A percentile compares a stretch with the other conserved stretches of the same genome.
phyloP scores from a whole-genome alignment of 1,140 invertebrate genomes.

The Delia radicum region DNA sequence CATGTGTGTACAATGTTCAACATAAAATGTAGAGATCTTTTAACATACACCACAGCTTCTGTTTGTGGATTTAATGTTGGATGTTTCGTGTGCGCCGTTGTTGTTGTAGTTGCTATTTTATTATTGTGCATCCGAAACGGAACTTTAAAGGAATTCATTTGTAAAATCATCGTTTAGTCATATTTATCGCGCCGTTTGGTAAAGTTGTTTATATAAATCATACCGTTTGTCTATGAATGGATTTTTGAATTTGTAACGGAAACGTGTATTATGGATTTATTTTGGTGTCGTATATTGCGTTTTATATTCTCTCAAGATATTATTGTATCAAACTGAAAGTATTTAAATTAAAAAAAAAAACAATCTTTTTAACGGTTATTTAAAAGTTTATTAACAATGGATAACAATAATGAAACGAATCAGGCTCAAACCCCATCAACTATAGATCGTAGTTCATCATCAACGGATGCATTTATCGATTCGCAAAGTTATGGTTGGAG shows the following conservation, averaged over 20 bases:
- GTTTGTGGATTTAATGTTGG: background rate
- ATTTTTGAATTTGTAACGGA: background rate
- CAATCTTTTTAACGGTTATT: background rate
- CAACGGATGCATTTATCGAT: constrained; percentile 5
- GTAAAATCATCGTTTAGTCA: background rate
- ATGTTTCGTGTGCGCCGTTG: background rate
- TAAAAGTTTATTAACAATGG: background rate
- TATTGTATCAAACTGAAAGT: background rate
- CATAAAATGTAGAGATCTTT: background rate
- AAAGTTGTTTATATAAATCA: background rate
- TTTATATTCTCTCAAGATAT: background rate
- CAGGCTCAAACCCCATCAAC: background rate
- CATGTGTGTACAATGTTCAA: background rate
- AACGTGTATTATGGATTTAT: no score
- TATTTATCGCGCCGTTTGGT: background rate
- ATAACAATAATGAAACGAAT: constrained; percentile 2
- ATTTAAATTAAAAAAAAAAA: background rate
- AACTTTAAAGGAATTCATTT: background rate
- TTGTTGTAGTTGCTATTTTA: no score
- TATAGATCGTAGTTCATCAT: background rate
- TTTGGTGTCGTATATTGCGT: no score
- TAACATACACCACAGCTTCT: background rate
- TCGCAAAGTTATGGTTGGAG: constrained; percentile 60
- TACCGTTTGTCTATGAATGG: background rate
- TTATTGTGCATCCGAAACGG: background rate